Conservation (phyloP, 2,888 invertebrate species). For the Sesia apiformis region DNA sequence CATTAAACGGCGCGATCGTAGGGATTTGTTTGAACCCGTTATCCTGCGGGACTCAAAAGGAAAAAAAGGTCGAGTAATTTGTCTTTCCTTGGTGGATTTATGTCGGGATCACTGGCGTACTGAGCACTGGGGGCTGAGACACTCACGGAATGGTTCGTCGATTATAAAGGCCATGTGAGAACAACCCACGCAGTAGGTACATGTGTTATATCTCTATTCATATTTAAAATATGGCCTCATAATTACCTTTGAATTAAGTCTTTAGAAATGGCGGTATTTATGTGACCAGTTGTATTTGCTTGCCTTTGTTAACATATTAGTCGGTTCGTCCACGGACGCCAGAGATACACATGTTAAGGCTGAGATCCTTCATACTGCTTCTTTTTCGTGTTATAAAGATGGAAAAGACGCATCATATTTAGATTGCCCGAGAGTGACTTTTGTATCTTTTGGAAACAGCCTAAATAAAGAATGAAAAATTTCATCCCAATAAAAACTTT, state of each 20-base stretch:
- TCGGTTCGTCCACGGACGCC: too few relatives aligned
- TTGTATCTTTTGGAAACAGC: too few relatives aligned
- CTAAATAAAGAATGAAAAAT: too few relatives aligned
- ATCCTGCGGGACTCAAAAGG: slow-evolving; percentile 45
- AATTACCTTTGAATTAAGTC: neutral
- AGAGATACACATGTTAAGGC: too few relatives aligned
- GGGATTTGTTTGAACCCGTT: slow-evolving; percentile 49
- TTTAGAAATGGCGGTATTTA: neutral
- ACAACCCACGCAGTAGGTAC: slow-evolving; percentile 12
- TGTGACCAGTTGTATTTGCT: neutral
- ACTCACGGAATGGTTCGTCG: slow-evolving; percentile 31
- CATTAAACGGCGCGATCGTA: slow-evolving; percentile 46
- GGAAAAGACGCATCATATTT: too few relatives aligned
- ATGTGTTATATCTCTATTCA: neutral
- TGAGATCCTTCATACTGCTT: too few relatives aligned
- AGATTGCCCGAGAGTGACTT: too few relatives aligned
- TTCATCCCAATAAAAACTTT: too few relatives aligned
- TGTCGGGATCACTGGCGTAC: slow-evolving; percentile 43
- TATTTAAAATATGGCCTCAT: neutral
- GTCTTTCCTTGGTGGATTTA: slow-evolving; percentile 64
- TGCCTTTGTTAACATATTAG: too few relatives aligned
- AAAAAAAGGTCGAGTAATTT: slow-evolving; percentile 63
- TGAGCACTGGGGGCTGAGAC: slow-evolving; percentile 26
- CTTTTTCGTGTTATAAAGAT: too few relatives aligned
- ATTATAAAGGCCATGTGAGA: slow-evolving; percentile 28